Base-by-base conservation (phyloP, 2,888 invertebrate species). In the Phyto melanocephala region DNA sequence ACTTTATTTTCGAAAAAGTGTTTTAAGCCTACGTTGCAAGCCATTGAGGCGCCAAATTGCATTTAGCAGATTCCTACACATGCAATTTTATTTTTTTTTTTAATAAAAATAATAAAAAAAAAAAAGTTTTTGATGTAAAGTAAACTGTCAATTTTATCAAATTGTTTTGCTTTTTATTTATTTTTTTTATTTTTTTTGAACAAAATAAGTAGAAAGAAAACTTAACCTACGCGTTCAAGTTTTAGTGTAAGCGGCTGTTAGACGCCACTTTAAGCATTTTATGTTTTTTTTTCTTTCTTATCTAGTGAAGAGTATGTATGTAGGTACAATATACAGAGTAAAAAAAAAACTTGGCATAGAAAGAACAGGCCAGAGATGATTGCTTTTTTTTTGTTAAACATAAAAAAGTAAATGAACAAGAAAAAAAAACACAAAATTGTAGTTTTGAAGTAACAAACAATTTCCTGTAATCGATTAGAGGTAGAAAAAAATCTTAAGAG, bases 61-160 rank as follows among this genome's bases (percentile, higher is more conserved):
- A 79, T 82, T 79, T 71, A 82, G 76, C 83, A 83, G 83, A 80
- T 83, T 83, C 83, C 83, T 80, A 80, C 83, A 76, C 83, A 83
- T 68, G 78, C 81, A 63, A 70, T 78, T 74, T 81, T 68, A 54
- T 13, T 28, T 54, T 33, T 56, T 54, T 37, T 20, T 47, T 56
- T 11, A 28, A 24, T 7, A 37, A 56, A 60, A 11, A 40, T 40
- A 68, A 42, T 45, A n/a, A 33, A 20, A 37, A n/a, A 15, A 74
- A 74, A 74, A 54, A 74, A 42, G 24, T 76, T 22, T 65, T 71
- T 79, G 82, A 70, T 72, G 80, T 80, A 84, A 77, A 84, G 81
- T 80, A 80, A 84, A 77, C 79, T 84, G 84, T 84, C 84, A 84
- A 84, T 84, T 84, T 84, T 84, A 84, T 84, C 81, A 84, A 81